A percentile compares a stretch with the other conserved stretches of the same genome.
phyloP scores from a whole-genome alignment of 2,113 vertebrate species.

The Xenopus tropicalis region DNA sequence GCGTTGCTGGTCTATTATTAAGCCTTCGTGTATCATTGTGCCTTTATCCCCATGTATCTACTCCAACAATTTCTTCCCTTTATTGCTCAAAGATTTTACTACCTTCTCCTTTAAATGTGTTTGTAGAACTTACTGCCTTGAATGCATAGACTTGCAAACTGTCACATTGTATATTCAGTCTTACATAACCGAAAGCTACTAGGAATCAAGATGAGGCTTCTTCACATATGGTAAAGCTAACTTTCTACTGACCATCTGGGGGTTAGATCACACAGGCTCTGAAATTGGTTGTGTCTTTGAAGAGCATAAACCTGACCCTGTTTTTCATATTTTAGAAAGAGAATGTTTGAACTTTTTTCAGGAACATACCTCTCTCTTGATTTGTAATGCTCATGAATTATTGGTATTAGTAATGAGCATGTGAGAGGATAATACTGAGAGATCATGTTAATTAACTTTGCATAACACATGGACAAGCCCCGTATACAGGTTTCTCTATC shows the following conservation, averaged over 20 bases:
- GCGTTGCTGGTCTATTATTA: no score
- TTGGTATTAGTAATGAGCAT: constrained; percentile 13
- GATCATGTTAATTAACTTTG: background rate
- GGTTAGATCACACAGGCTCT: constrained; percentile 35
- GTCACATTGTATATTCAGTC: background rate
- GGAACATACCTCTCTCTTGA: constrained; percentile 1
- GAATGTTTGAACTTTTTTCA: constrained; percentile 15
- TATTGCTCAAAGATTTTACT: no score
- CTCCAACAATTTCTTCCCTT: no score
- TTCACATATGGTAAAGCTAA: constrained; percentile 22
- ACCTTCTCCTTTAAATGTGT: no score
- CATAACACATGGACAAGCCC: no score
- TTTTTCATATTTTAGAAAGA: constrained; percentile 28
- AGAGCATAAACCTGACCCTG: constrained; percentile 7
- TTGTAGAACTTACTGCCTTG: no score
- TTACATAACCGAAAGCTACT: background rate
- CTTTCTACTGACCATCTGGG: constrained; percentile 23
- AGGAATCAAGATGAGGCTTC: constrained; percentile 16
- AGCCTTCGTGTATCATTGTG: no score
- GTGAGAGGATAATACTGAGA: constrained; percentile 2
- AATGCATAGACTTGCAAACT: no score
- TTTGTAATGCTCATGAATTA: constrained; percentile 13
- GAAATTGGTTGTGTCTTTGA: constrained; percentile 8
- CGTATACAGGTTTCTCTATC: no score
- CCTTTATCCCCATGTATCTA: no score